These are phyloP conservation scores for Bugula neritina DNA, from an alignment of 2,888 invertebrate genomes.

Conservation along the genomic window DNA sequence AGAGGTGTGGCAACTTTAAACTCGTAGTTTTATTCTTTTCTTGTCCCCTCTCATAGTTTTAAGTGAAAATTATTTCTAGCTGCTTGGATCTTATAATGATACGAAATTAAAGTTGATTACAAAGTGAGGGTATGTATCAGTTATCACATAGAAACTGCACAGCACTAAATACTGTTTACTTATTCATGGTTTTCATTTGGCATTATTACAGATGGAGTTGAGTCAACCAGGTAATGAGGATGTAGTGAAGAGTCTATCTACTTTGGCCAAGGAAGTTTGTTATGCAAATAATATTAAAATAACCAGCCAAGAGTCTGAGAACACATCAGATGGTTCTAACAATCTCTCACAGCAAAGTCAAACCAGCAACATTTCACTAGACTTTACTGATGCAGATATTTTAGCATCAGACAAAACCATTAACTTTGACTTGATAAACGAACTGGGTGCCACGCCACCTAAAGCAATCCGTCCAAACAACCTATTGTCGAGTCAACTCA, in stretches of 20 bases:
- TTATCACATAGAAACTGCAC: too few species aligned
- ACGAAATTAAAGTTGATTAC: too few species aligned
- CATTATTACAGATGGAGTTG: too few species aligned
- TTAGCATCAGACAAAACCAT: conserved; percentile 9
- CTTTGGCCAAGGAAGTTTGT: neutral
- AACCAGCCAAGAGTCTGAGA: neutral
- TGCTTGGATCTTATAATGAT: too few species aligned
- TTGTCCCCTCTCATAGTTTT: too few species aligned
- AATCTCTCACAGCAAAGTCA: neutral
- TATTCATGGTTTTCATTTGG: too few species aligned
- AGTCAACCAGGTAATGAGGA: neutral
- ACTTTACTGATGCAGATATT: conserved; percentile 5
- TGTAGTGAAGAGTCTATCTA: neutral
- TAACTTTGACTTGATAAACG: conserved; percentile 4
- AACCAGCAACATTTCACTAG: conserved; percentile 2
- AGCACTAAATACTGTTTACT: too few species aligned
- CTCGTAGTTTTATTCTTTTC: too few species aligned
- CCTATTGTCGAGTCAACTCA: neutral
- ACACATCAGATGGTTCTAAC: neutral
- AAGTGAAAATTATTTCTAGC: too few species aligned
- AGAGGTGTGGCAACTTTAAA: too few species aligned
- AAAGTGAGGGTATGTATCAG: too few species aligned
- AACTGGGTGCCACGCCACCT: neutral
- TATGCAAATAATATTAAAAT: neutral
- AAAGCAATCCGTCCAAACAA: neutral